A percentile compares a stretch with the other conserved stretches of the same genome.
Conservation (phyloP, 1,140 invertebrate species). For the Drosophila albomicans region DNA sequence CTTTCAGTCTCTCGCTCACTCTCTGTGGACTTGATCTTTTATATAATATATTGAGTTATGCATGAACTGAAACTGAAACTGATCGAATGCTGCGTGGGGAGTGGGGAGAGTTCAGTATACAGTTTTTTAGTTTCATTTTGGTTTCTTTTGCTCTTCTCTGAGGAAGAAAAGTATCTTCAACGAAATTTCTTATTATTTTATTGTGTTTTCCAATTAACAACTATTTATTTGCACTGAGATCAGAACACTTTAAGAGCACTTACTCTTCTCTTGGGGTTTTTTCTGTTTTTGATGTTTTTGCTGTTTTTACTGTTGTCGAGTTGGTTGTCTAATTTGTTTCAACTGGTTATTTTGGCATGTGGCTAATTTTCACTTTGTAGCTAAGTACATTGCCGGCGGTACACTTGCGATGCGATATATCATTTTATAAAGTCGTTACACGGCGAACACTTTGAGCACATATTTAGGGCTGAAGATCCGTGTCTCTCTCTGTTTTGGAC, state of each 20-base stretch:
- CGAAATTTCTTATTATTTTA: neutral
- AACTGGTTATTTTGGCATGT: slow-evolving; percentile 19
- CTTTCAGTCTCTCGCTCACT: neutral
- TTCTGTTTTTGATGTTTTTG: neutral
- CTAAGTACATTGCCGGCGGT: slow-evolving; percentile 40
- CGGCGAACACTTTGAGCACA: neutral
- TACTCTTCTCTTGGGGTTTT: slow-evolving; percentile 12
- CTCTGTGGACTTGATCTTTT: slow-evolving; percentile 8
- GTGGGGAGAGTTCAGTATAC: neutral
- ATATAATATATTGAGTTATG: slow-evolving; percentile 47
- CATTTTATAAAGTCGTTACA: slow-evolving; percentile 68
- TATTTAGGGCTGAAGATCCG: slow-evolving; percentile 23
- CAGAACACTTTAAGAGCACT: slow-evolving; percentile 32
- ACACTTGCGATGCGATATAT: slow-evolving; percentile 45
- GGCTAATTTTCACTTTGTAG: slow-evolving; percentile 51
- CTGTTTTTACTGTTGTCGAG: neutral
- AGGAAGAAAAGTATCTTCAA: neutral
- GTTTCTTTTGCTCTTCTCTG: neutral
- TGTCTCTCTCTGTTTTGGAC: slow-evolving; percentile 39
- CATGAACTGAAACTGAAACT: slow-evolving; percentile 3
- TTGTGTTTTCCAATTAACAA: slow-evolving; percentile 64
- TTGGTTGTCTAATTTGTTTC: slow-evolving; percentile 28
- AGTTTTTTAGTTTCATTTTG: neutral
- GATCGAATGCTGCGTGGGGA: slow-evolving; percentile 22
- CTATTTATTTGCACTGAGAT: slow-evolving; percentile 38